Percentiles rank a stretch among this genome's conserved stretches.
Conservation (phyloP, 2,797 vertebrate species). For the Thaleichthys pacificus region DNA sequence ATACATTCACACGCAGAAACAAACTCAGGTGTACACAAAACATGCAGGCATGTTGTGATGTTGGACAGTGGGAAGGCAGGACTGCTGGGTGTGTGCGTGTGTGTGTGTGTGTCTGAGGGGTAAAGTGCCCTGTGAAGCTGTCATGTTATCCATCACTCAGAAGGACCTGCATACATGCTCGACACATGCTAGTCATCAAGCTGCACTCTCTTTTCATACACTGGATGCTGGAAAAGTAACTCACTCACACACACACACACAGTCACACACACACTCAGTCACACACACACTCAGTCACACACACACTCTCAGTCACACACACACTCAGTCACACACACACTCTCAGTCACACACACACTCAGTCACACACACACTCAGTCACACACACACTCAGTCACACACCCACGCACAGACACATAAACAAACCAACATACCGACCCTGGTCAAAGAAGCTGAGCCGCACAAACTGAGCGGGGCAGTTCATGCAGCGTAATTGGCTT, state of each 20-base stretch:
- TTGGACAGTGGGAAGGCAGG: background rate
- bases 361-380: background rate
- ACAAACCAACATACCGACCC: background rate
- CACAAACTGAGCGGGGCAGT: too few relatives aligned
- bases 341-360: background rate
- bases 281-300: background rate
- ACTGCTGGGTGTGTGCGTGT: conserved; percentile 8
- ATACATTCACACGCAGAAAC: background rate
- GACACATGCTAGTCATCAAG: conserved; percentile 38
- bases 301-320: background rate
- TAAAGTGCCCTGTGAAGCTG: conserved; percentile 25
- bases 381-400: background rate
- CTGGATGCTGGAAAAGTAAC: background rate
- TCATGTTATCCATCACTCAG: conserved; percentile 32
- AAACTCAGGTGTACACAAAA: conserved; percentile 17
- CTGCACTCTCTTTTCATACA: conserved; percentile 6
- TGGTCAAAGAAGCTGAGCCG: too few relatives aligned
- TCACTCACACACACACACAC: background rate
- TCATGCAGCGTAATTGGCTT: too few relatives aligned
- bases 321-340: background rate
- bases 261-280: background rate
- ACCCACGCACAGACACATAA: background rate
- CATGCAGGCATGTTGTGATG: conserved; percentile 21
- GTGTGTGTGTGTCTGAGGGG: background rate
- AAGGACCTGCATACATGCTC: conserved; percentile 29